A percentile compares a stretch with the other conserved stretches of the same genome.
Evolutionary conservation across 2,113 vertebrate genomes (phyloP).

Genomic region (Nibea coibor): DNA sequence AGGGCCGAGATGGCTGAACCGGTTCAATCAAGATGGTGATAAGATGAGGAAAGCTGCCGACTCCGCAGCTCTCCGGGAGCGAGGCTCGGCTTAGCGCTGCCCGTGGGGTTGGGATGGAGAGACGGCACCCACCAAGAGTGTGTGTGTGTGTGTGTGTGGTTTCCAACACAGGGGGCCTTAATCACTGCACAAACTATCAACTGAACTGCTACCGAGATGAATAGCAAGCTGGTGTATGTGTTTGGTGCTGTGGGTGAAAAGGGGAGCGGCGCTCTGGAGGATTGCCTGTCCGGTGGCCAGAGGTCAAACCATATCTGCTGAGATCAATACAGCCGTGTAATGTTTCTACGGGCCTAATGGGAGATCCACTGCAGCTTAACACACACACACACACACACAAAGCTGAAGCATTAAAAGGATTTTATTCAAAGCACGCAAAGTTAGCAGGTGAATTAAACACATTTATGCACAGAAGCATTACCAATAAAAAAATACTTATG

Average conservation of each 20-base stretch:
- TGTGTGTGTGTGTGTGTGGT: background rate
- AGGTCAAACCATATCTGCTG: conserved; percentile 72
- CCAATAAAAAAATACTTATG: background rate
- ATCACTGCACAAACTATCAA: conserved; percentile 56
- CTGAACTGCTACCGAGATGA: conserved; percentile 29
- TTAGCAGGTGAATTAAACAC: conserved; percentile 13
- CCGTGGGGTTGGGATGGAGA: conserved; percentile 43
- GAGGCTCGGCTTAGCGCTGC: conserved; percentile 61
- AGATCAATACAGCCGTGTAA: conserved; percentile 74
- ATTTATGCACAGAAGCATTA: conserved; percentile 8
- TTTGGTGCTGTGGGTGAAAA: too few species aligned
- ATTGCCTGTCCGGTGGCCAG: conserved; percentile 37
- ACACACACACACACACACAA: conserved; percentile 21
- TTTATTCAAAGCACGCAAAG: conserved; percentile 16
- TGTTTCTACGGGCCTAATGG: conserved; percentile 47
- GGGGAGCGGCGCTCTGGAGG: conserved; percentile 48
- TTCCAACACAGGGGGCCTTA: conserved; percentile 32
- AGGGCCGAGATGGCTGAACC: conserved; percentile 59
- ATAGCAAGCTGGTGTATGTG: conserved; percentile 42
- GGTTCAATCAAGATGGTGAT: conserved; percentile 77
- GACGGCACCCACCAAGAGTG: conserved; percentile 7
- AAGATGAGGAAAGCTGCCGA: conserved; percentile 76
- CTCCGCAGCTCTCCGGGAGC: conserved; percentile 67
- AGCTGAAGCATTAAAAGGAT: conserved; percentile 5
- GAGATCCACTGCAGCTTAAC: conserved; percentile 39